Percentiles rank a stretch among this genome's conserved stretches.
phyloP scores from a whole-genome alignment of 2,797 vertebrate genomes.

The Decapterus maruadsi region DNA sequence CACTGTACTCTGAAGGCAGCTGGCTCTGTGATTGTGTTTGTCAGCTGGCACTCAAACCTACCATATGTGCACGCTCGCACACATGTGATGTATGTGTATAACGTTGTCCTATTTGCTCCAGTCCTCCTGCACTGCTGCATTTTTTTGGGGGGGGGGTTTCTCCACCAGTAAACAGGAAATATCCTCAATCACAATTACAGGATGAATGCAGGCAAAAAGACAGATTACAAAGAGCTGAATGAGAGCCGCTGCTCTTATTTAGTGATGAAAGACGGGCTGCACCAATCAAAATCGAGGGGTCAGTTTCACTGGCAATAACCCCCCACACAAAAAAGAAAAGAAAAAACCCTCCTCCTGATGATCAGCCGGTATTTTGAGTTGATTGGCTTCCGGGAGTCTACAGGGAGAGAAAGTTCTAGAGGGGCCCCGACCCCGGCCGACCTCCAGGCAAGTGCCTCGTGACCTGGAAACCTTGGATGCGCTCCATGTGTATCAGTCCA shows the following conservation, averaged over 20 bases:
- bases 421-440: constrained; percentile 69
- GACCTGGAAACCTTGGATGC: constrained; percentile 74
- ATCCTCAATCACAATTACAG: constrained; percentile 38
- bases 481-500: constrained; percentile 76
- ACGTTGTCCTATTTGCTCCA: constrained; percentile 29
- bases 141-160: constrained; percentile 31
- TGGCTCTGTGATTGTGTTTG: constrained; percentile 46
- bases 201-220: constrained; percentile 42
- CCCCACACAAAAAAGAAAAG: constrained; percentile 4
- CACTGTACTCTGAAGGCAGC: constrained; percentile 60
- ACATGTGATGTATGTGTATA: constrained; percentile 30
- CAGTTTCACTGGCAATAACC: constrained; percentile 77
- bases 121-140: constrained; percentile 8
- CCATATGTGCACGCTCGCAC: constrained; percentile 34
- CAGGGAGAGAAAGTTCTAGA: constrained; percentile 58
- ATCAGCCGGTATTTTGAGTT: constrained; percentile 71
- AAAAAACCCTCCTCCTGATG: constrained; percentile 20
- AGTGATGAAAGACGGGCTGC: constrained; percentile 28
- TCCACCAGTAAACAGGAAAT: constrained; percentile 31
- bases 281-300: constrained; percentile 54
- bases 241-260: constrained; percentile 64
- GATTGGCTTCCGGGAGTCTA: constrained; percentile 76
- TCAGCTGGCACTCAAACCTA: constrained; percentile 61
- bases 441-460: constrained; percentile 53
- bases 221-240: constrained; percentile 40